Base-by-base conservation (phyloP, 2,888 invertebrate genomes). In the Dryadula phaetusa region DNA sequence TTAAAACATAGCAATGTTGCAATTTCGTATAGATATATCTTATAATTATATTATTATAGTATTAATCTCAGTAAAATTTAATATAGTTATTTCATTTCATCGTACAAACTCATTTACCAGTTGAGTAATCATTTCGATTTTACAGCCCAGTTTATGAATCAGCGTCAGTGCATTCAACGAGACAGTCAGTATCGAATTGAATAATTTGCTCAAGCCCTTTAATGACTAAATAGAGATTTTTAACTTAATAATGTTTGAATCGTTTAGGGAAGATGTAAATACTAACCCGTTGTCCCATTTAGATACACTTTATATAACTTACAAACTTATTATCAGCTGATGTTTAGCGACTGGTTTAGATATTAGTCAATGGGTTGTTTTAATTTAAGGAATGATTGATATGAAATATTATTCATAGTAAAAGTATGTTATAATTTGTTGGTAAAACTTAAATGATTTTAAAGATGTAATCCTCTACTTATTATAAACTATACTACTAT, bases 121-220 rank as follows among this genome's bases (percentile, higher is more conserved):
- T 76, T 79, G 80, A 83, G 79, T 82, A 82, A 73, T 60, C 80
- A 79, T 79, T 83, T 80, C 82, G 81, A 83, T 85, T 88, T 86
- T 82, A 85, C 80, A 82, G 84, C 79, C 79, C 75, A 78, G 76
- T 76, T 76, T 80, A 82, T 87, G 85, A 88, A 83, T 88, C 86
- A 84, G 82, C 81, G 79, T 80, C 83, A 80, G 76, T 80, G 81
- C 80, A 79, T 84, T 84, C 81, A 80, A 82, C 82, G 80, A 81
- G 83, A 83, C 79, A 82, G 82, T 20, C 49, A n/a, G 52, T 49
- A 49, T 49, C 47, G 37, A 60, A 54, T 32, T 74, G 76, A 76
- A 76, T 77, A 75, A 79, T 78, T 79, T 78, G 77, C 76, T 77
- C 77, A 75, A 75, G 72, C 71, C 70, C 70, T 79, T 75, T 78